Conservation (phyloP, 1,140 invertebrate genomes). For the Phymastichus coffea region DNA sequence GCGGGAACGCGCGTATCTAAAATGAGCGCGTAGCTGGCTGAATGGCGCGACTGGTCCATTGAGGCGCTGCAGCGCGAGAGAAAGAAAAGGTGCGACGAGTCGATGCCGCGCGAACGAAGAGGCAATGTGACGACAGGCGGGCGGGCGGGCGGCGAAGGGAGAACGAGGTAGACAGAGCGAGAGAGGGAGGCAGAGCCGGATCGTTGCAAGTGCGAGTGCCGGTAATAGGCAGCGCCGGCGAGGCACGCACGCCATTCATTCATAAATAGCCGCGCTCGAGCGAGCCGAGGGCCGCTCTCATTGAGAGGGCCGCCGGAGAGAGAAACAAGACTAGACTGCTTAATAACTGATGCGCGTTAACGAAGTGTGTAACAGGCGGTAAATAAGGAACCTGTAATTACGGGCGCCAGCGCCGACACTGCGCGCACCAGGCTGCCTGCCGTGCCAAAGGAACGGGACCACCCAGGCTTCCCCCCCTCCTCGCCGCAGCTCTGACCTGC, state of each 20-base stretch:
- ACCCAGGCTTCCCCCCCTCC: slow-evolving; percentile 43
- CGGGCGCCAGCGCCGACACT: slow-evolving; percentile 35
- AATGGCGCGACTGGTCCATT: no score
- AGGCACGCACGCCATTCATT: slow-evolving; percentile 45
- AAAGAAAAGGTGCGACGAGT: not conserved
- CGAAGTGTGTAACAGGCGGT: slow-evolving; percentile 57
- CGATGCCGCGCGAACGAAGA: not conserved
- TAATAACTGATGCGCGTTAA: slow-evolving; percentile 56
- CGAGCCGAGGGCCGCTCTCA: slow-evolving; percentile 2
- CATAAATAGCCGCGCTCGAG: slow-evolving; percentile 32
- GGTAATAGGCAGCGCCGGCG: slow-evolving; percentile 33
- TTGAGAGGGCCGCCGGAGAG: not conserved
- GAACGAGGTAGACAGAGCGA: not conserved
- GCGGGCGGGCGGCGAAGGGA: not conserved
- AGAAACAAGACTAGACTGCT: slow-evolving; percentile 34
- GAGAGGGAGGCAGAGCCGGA: slow-evolving; percentile 8
- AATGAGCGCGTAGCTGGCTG: no score
- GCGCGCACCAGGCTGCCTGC: slow-evolving; percentile 30
- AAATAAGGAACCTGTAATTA: slow-evolving; percentile 59
- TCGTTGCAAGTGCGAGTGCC: no score
- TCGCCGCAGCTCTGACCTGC: not conserved
- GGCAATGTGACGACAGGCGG: not conserved
- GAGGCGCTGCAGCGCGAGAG: not conserved
- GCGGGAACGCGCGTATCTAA: no score
- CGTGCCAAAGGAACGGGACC: slow-evolving; percentile 38